These are phyloP conservation scores for Sphenopsis melanotis DNA, from an alignment of 2,797 vertebrate genomes.

Conservation along the genomic window DNA sequence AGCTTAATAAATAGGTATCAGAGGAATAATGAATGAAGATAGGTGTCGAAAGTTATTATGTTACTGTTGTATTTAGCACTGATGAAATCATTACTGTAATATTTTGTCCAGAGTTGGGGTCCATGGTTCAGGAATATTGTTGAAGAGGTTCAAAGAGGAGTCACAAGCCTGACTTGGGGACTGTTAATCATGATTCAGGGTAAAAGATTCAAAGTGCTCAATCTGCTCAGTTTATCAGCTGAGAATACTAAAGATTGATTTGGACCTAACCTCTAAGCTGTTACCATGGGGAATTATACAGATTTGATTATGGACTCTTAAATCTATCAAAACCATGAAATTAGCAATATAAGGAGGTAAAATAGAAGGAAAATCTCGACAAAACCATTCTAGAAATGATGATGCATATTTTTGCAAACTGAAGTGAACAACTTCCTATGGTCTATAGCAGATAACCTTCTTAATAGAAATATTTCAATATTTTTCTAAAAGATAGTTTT, in stretches of 20 bases:
- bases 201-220: slow-evolving; percentile 32
- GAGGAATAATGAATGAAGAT: slow-evolving; percentile 65
- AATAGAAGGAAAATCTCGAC: neutral
- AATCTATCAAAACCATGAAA: neutral
- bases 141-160: slow-evolving; percentile 53
- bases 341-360: neutral
- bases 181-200: slow-evolving; percentile 37
- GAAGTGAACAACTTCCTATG: neutral
- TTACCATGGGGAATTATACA: neutral
- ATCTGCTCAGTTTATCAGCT: slow-evolving; percentile 30
- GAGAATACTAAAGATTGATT: slow-evolving; percentile 31
- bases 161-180: slow-evolving; percentile 6
- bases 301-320: neutral
- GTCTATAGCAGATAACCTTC: neutral
- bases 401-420: neutral
- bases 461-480: neutral
- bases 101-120: slow-evolving; percentile 41
- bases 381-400: neutral
- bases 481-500: neutral
- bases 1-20: slow-evolving; percentile 59
- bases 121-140: slow-evolving; percentile 43
- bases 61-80: slow-evolving; percentile 62
- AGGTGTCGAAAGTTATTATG: slow-evolving; percentile 55
- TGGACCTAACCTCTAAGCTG: slow-evolving; percentile 9
- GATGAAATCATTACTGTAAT: slow-evolving; percentile 65